Percentiles rank a stretch among this genome's conserved stretches.
Evolutionary conservation across 2,888 invertebrate genomes (phyloP).

Genomic region (Diaphora mendica): DNA sequence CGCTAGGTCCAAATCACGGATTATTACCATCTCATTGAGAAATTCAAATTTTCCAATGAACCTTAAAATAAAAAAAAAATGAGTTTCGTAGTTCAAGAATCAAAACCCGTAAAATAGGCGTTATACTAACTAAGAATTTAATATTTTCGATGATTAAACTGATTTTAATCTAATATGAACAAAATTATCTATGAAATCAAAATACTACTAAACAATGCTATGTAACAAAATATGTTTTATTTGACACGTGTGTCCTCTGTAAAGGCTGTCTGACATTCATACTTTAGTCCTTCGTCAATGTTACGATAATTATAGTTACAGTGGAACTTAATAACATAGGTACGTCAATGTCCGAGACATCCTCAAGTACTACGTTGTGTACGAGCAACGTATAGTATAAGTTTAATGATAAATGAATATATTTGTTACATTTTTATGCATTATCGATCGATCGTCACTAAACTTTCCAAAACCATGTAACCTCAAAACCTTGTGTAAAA

Average conservation of each 20-base stretch:
- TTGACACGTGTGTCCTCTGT: not conserved
- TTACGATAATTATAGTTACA: not conserved
- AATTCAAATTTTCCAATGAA: conserved; percentile 20
- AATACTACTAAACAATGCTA: not conserved
- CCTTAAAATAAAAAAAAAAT: conserved; percentile 19
- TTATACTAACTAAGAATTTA: too few relatives aligned
- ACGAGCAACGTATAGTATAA: not conserved
- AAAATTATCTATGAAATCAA: not conserved
- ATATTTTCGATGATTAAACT: too few relatives aligned
- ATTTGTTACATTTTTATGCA: too few relatives aligned
- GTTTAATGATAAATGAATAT: too few relatives aligned
- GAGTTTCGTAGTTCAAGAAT: not conserved
- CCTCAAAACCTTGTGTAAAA: not conserved
- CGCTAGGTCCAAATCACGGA: conserved; percentile 65
- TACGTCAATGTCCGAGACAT: too few relatives aligned
- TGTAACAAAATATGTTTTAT: not conserved
- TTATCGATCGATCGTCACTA: too few relatives aligned
- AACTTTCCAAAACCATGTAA: not conserved
- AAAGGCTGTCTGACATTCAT: not conserved
- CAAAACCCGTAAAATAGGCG: not conserved
- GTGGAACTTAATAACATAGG: not conserved
- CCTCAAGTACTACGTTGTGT: not conserved
- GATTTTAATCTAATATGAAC: not conserved
- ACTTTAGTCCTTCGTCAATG: not conserved
- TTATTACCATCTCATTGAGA: not conserved